Percentiles rank a stretch among this genome's conserved stretches.
Evolutionary conservation across 1,140 invertebrate genomes (phyloP).

Genomic region (Ooceraea biroi): DNA sequence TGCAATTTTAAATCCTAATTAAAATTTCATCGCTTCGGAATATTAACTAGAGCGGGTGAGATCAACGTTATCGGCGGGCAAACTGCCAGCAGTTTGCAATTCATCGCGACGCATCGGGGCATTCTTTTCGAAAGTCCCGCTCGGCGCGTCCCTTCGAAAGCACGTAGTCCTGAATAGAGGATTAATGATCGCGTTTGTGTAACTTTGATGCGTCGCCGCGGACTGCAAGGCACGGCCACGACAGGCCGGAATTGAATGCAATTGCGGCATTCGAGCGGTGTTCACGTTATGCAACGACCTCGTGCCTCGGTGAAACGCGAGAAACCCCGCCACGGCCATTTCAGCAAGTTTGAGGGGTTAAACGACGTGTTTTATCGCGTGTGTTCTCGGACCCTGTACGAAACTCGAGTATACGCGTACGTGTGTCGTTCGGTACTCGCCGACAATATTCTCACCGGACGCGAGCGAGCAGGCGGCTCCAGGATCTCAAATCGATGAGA

Average conservation of each 20-base stretch:
- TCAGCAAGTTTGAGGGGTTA: constrained; percentile 41
- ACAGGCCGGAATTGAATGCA: constrained; percentile 49
- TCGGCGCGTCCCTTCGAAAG: neutral
- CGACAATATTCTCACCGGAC: constrained; percentile 40
- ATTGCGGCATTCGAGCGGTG: constrained; percentile 50
- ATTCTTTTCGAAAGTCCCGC: constrained; percentile 48
- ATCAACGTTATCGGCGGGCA: constrained; percentile 20
- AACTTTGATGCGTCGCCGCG: constrained; percentile 68
- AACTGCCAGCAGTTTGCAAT: constrained; percentile 41
- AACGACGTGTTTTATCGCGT: constrained; percentile 61
- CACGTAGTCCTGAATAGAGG: constrained; percentile 56
- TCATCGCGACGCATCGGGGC: constrained; percentile 21
- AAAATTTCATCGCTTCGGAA: constrained; percentile 10
- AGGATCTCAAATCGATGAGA: constrained; percentile 55
- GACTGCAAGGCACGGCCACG: constrained; percentile 54
- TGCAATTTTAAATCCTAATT: neutral
- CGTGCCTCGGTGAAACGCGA: constrained; percentile 64
- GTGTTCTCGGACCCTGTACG: constrained; percentile 49
- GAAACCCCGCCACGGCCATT: constrained; percentile 54
- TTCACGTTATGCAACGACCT: constrained; percentile 37
- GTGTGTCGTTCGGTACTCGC: neutral
- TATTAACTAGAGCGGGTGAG: constrained; percentile 17
- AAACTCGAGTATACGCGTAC: constrained; percentile 14
- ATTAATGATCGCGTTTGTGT: constrained; percentile 56
- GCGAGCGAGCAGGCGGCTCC: constrained; percentile 48